Base-by-base conservation (phyloP, 2,113 vertebrate species). In the Tetrax tetrax region DNA sequence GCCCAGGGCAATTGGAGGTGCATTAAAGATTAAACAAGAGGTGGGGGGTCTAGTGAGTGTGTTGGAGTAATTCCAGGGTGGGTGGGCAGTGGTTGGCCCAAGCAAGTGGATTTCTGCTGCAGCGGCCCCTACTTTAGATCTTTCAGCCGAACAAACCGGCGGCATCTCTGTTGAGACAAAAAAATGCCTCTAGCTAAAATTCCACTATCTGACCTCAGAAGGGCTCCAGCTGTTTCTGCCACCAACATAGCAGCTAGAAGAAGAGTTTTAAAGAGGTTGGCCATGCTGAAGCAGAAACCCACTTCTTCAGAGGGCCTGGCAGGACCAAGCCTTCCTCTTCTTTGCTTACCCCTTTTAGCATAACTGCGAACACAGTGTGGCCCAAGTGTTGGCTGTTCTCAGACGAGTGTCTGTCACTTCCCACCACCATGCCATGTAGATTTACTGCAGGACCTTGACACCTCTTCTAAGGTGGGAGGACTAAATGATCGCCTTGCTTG, bases 21-120 rank as follows among this genome's bases (percentile, higher is more conserved):
- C 96, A 97, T 97, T 97, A 97, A 98, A 97, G 97, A 97, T 97
- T 98, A 97, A 97, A 96, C 96, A 87, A 90, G 94, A 97, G 82
- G 74, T 91, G 87, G 95, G 93, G 87, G 93, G 93, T 89, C 90
- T 22, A 5, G 82, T 88, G 79, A 94, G 74, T 22, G 81, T 41
- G 83, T 38, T 95, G 96, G 93, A 96, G 92, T 19, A 41, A 33
- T 88, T 97, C 96, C 95, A 96, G 95, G 90, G 68, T 92, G 87
- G 96, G 94, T 93, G 95, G 95, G 94, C 91, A 96, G 86, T 23
- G 41, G 33, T 96, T 96, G 96, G 95, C 90, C 90, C 93, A 80
- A 87, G 90, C 86, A 65, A 97, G 93, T 82, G 92, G 83, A 84
- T 85, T 90, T 95, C 87, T 95, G 87, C 74, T 31, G 90, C 87